Percentiles rank a stretch among this genome's conserved stretches.
phyloP scores from a whole-genome alignment of 1,140 invertebrate species.

The Homalodisca vitripennis region DNA sequence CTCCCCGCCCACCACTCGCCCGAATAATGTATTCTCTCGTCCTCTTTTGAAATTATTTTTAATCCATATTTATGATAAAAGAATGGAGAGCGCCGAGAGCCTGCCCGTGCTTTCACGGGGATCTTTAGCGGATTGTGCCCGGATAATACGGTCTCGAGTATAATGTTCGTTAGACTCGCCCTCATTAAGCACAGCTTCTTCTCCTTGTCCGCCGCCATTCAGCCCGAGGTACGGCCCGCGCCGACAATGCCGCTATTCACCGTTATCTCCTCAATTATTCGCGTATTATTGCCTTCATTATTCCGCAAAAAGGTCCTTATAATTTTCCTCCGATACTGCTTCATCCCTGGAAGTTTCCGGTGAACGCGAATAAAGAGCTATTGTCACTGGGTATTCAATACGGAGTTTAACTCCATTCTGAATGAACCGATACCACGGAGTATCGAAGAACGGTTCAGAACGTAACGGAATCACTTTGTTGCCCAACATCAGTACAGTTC shows the following conservation, averaged over 20 bases:
- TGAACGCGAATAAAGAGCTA: no score
- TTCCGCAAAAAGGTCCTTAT: no score
- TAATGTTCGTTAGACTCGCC: slow-evolving; percentile 13
- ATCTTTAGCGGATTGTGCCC: slow-evolving; percentile 1
- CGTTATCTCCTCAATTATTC: neutral
- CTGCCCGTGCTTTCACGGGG: neutral
- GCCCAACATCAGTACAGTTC: no score
- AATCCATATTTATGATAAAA: slow-evolving; percentile 31
- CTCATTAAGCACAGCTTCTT: neutral
- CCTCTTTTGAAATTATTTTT: slow-evolving; percentile 29
- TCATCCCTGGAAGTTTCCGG: no score
- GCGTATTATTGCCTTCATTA: neutral
- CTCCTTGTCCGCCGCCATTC: neutral
- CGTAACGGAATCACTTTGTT: no score
- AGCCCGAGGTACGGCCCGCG: neutral
- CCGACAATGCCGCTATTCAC: neutral
- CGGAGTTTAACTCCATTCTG: no score
- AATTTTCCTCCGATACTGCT: no score
- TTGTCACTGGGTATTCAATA: no score
- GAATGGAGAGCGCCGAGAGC: neutral
- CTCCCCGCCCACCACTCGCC: neutral
- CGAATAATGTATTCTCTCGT: slow-evolving; percentile 24
- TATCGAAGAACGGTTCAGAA: no score
- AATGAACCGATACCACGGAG: no score
- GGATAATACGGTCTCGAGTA: neutral